Evolutionary conservation across 1,140 invertebrate species (phyloP), one percentile per base, ranked within the genome.

Genomic region (Diabrotica virgifera): DNA sequence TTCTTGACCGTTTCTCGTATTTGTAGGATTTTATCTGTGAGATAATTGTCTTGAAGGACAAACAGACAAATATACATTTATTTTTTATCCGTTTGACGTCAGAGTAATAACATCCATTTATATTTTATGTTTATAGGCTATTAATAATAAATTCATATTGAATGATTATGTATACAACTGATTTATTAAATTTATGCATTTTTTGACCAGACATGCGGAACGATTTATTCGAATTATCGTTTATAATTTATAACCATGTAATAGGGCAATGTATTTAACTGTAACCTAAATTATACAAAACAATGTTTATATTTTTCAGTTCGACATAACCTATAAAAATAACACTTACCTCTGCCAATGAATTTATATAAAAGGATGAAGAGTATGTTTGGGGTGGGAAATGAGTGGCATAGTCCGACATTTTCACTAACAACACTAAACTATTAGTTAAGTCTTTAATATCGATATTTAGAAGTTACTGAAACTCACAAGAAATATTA

Each of bases 311-410:
- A 62, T 38, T 50, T 50, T n/a, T 38, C n/a, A 46, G 40, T 46
- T n/a, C 13, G 54, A 64, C 65, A 38, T 64, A 70, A 70, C 65
- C 65, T 64, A 40, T 8, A 70, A 63, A n/a, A 53, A 46, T 46
- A 46, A 11, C 10, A 64, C 70, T 73, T 68, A 73, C 72, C 52
- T 71, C 70, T 3, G 64, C 58, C 11, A 73, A 52, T 10, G 68
- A 55, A 51, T 73, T 73, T 9, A 73, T 62, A 55, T 67, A 71
- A 55, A 73, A 73, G 53, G 68, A 72, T 14, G 70, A 73, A 9
- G 71, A 68, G 60, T 74, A 73, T 11, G 73, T 71, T 50, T 74
- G 71, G 6, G 71, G 70, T 10, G 70, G 73, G 63, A 74, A 72
- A 69, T 72, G 66, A 46, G 73, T 74, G 14, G 65, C 51, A 60